Evolutionary conservation across 2,797 vertebrate species (phyloP), one percentile per base, ranked within the genome.

Genomic region (Silurus aristotelis): DNA sequence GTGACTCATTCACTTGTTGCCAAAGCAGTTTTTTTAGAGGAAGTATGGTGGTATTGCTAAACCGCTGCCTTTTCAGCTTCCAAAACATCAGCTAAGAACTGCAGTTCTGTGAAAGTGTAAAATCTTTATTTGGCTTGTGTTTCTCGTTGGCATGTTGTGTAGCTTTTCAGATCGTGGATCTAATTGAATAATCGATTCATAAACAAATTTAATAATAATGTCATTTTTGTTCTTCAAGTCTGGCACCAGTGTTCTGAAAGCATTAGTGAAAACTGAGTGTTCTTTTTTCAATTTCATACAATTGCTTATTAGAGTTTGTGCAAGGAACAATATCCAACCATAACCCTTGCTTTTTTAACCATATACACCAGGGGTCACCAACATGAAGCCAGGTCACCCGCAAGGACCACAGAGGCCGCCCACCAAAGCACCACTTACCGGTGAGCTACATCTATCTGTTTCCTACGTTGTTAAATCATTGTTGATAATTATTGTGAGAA

Each of bases 1-100:
- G 27, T 84, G 38, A 85, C 86, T 83, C 88, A 82, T 75, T 72
- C 43, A 55, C 60, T 68, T 85, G 82, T 79, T 89, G 80, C 84
- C 83, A 86, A 85, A 83, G 80, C 31, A 83, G 38, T 58, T 79
- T 77, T 61, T 80, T 68, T 67, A 31, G 70, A 66, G 56, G 22
- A 88, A 73, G 79, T 73, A 68, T 80, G 56, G 84, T 80, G 68
- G 82, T 80, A 87, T 80, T 80, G 55, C 85, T 87, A 58, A 83
- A 61, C 76, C 22, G 38, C 60, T 31, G 60, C 43, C 67, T 80
- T 80, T 52, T 58, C 9, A 67, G 67, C 22, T 81, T 87, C 78
- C 77, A 87, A 87, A 87, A 84, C 82, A 87, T 81, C 46, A 84
- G 60, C 68, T 66, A 15, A 66, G 77, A 48, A 80, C 38, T 5